Evolutionary conservation across 2,797 vertebrate species (phyloP).

Genomic region (Manis pentadactyla): DNA sequence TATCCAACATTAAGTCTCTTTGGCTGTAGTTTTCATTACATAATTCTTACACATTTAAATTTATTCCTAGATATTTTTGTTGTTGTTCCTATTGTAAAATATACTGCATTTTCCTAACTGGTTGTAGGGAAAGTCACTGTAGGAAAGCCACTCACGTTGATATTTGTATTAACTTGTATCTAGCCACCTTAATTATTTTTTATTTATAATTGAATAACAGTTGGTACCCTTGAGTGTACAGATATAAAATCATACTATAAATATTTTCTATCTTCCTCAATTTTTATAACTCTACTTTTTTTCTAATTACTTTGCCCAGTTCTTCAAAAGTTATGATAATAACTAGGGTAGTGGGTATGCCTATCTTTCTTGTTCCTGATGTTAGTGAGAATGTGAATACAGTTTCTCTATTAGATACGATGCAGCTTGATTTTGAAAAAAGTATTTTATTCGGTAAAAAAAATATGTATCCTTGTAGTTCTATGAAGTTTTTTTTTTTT

Average conservation of each 20-base stretch:
- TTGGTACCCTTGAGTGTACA: background rate
- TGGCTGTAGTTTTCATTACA: background rate
- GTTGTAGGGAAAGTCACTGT: background rate
- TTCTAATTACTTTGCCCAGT: background rate
- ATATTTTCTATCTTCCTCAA: constrained; percentile 12
- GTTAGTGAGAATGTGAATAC: background rate
- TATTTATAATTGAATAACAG: background rate
- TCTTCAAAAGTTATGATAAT: background rate
- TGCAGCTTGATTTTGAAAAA: background rate
- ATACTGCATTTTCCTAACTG: constrained; percentile 1
- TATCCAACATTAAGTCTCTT: background rate
- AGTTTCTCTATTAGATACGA: background rate
- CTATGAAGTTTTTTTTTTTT: constrained; percentile 33
- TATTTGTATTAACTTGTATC: background rate
- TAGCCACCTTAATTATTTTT: background rate
- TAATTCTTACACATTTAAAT: background rate
- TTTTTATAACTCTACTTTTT: background rate
- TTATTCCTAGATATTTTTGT: background rate
- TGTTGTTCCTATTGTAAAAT: background rate
- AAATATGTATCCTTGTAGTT: background rate
- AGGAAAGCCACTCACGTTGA: background rate
- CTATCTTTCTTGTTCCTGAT: constrained; percentile 6
- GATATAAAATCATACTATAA: background rate
- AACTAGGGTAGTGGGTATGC: background rate
- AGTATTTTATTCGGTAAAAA: background rate